phyloP scores from a whole-genome alignment of 2,797 vertebrate genomes.

The Fratercula arctica region DNA sequence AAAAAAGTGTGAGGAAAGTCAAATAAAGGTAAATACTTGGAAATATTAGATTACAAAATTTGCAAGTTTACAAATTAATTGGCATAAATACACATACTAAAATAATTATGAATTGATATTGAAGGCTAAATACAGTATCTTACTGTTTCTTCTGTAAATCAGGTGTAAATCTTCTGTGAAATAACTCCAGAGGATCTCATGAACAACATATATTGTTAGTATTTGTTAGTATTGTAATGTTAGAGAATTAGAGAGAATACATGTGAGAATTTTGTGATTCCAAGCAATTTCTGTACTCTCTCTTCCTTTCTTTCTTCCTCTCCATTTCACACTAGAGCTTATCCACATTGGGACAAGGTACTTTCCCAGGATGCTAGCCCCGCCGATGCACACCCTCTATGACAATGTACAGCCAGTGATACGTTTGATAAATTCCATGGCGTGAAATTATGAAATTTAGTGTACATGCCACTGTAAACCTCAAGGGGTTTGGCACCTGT shows the following conservation, averaged over 20 bases:
- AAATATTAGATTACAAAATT: not conserved
- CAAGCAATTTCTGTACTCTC: not conserved
- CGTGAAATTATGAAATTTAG: not conserved
- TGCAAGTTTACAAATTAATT: not conserved
- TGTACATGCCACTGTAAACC: accelerated
- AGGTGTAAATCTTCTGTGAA: not conserved
- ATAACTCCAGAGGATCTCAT: not conserved
- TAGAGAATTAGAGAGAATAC: not conserved
- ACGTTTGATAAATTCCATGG: not conserved
- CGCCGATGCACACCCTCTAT: no score
- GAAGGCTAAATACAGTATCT: not conserved
- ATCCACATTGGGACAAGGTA: not conserved
- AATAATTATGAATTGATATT: not conserved
- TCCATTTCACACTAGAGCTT: not conserved
- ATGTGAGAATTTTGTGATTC: not conserved
- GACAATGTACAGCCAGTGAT: not conserved
- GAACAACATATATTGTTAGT: not conserved
- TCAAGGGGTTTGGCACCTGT: not conserved
- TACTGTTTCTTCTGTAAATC: not conserved
- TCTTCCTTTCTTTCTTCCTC: not conserved
- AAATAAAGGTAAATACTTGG: not conserved
- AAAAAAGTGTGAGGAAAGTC: not conserved
- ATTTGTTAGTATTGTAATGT: not conserved
- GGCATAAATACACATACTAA: not conserved
- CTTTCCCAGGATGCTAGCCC: not conserved